A percentile compares a stretch with the other conserved stretches of the same genome.
Conservation (phyloP, 2,888 invertebrate species). For the Cylindroiulus punctatus region DNA sequence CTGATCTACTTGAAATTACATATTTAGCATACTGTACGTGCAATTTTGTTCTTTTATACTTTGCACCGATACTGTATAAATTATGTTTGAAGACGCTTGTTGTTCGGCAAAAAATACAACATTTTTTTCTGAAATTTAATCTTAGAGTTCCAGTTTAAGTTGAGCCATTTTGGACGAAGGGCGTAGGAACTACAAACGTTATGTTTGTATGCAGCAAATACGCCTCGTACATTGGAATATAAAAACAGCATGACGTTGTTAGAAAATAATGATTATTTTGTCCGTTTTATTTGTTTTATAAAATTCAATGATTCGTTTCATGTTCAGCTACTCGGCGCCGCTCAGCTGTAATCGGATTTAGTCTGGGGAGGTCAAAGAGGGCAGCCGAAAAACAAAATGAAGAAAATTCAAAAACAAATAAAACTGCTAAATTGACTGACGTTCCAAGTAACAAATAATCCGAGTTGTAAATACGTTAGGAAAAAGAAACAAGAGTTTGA, state of each 20-base stretch:
- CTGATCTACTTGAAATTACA: no score
- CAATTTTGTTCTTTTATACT: no score
- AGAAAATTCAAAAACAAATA: neutral
- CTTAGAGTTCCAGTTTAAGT: no score
- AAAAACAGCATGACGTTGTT: conserved; percentile 1
- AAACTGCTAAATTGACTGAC: neutral
- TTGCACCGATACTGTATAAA: no score
- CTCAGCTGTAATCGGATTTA: neutral
- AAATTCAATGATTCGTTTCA: neutral
- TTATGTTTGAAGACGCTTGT: no score
- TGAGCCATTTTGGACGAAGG: no score
- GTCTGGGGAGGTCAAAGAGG: neutral
- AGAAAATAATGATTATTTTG: neutral
- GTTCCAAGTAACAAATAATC: neutral
- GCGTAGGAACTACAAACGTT: no score
- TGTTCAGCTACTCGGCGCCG: neutral
- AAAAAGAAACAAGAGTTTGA: neutral
- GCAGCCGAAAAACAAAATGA: neutral
- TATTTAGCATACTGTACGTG: no score
- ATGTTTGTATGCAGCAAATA: no score
- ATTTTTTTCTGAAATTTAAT: no score
- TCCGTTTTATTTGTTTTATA: neutral
- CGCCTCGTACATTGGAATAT: neutral
- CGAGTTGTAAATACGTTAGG: neutral
- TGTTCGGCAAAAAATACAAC: no score